A percentile compares a stretch with the other conserved stretches of the same genome.
These are phyloP conservation scores for Mormyrus iriodes DNA, from an alignment of 2,113 vertebrate species.

Conservation along the genomic window DNA sequence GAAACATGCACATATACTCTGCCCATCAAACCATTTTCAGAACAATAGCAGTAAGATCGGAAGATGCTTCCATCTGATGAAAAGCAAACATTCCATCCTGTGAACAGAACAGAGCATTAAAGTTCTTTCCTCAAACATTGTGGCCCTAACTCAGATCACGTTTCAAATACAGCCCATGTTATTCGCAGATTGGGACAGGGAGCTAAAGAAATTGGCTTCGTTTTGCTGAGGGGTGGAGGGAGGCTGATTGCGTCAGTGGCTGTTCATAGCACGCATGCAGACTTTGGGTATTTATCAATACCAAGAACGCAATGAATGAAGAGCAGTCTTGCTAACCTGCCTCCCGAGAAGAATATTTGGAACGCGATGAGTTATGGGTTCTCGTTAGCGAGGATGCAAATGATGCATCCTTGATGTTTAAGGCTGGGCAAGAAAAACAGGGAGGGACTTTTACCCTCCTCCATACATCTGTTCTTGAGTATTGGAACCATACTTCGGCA, in stretches of 20 bases:
- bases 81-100: neutral
- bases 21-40: neutral
- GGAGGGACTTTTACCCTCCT: neutral
- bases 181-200: neutral
- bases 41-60: neutral
- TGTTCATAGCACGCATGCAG: neutral
- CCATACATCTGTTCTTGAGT: neutral
- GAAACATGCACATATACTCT: neutral
- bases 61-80: neutral
- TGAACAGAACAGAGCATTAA: neutral
- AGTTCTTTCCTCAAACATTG: neutral
- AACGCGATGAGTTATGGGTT: neutral
- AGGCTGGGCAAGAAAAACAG: neutral
- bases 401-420: neutral
- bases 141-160: neutral
- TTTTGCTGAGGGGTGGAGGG: neutral
- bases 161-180: neutral
- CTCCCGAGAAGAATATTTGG: neutral
- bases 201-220: neutral
- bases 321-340: neutral
- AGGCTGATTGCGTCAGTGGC: neutral
- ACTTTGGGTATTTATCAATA: neutral
- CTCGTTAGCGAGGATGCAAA: neutral
- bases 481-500: neutral
- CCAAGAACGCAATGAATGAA: neutral